These are phyloP conservation scores for Puntigrus tetrazona DNA, from an alignment of 2,113 vertebrate species.

Conservation along the genomic window DNA sequence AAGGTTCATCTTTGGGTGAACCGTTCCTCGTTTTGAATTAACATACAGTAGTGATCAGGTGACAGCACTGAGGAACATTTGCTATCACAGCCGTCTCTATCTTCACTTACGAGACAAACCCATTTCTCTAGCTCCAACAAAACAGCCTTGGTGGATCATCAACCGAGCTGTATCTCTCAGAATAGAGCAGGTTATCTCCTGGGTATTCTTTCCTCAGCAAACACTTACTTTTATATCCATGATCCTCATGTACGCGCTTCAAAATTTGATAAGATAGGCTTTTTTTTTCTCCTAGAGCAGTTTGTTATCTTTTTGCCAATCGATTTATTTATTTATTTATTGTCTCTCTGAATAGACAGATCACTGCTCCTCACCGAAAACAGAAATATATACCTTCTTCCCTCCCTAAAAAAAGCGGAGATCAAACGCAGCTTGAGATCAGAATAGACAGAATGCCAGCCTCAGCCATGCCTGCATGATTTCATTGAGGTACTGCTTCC, in stretches of 20 bases:
- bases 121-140: conserved; percentile 9
- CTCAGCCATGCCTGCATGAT: conserved; percentile 62
- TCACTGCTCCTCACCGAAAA: conserved; percentile 55
- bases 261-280: conserved; percentile 1
- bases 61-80: not conserved
- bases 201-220: not conserved
- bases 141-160: not conserved
- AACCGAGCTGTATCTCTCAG: conserved; percentile 2
- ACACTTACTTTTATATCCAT: conserved; percentile 25
- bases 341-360: conserved; percentile 51
- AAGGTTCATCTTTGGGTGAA: not conserved
- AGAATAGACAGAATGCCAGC: conserved; percentile 63
- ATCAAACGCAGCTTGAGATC: conserved; percentile 69
- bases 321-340: conserved; percentile 61
- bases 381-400: conserved; percentile 61
- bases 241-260: not conserved
- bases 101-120: conserved; percentile 17
- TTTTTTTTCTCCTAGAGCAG: conserved; percentile 19
- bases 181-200: conserved; percentile 1
- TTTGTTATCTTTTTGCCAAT: conserved; percentile 9
- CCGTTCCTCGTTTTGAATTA: not conserved
- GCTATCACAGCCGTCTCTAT: no score
- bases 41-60: not conserved
- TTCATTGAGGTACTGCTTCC: conserved; percentile 53
- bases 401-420: conserved; percentile 55